Evolutionary conservation across 2,888 invertebrate species (phyloP).

Genomic region (Adineta ricciae): DNA sequence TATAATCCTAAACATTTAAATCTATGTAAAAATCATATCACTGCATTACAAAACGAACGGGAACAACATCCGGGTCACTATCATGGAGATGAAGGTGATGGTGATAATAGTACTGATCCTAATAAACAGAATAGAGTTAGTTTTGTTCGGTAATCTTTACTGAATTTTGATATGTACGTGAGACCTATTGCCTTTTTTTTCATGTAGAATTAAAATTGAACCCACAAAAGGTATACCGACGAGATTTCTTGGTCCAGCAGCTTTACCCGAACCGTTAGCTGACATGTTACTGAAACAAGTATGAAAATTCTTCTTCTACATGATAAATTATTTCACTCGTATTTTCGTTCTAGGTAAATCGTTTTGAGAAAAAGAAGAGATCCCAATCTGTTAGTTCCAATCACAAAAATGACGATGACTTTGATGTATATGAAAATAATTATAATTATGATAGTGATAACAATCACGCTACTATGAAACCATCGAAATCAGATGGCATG

Average conservation of each 20-base stretch:
- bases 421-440: background rate
- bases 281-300: background rate
- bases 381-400: background rate
- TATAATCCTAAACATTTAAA: background rate
- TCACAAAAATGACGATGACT: background rate
- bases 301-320: background rate
- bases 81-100: background rate
- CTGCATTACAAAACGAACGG: background rate
- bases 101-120: background rate
- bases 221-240: conserved; percentile 13
- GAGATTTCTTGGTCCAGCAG: conserved; percentile 6
- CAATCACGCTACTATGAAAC: no score
- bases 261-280: conserved; percentile 1
- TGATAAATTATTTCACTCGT: background rate
- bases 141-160: background rate
- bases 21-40: conserved; percentile 3
- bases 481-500: background rate
- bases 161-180: background rate
- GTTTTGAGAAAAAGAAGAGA: background rate
- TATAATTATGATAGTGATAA: background rate
- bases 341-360: background rate
- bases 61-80: background rate
- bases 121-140: background rate
- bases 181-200: no score
- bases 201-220: conserved; percentile 7